These are phyloP conservation scores for Catharus bicknelli DNA, from an alignment of 2,113 vertebrate species.

Conservation along the genomic window DNA sequence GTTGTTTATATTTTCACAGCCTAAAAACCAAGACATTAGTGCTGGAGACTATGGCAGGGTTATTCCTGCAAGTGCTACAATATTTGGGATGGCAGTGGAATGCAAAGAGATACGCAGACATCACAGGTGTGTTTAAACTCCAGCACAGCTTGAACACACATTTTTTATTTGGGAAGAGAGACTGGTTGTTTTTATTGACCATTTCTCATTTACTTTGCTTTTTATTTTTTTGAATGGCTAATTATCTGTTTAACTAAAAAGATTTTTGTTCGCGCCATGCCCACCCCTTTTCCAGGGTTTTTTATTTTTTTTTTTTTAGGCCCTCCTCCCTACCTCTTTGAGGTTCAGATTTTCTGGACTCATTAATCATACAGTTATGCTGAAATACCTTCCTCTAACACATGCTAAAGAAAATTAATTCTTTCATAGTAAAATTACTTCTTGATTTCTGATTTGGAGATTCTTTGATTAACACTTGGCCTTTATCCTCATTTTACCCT, in stretches of 20 bases:
- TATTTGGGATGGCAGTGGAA: constrained; percentile 92
- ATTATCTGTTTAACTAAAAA: neutral
- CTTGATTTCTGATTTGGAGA: neutral
- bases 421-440: neutral
- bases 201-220: neutral
- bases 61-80: constrained; percentile 89
- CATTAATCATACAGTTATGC: neutral
- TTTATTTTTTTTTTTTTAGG: too few species aligned
- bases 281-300: too few species aligned
- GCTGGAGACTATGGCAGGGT: constrained; percentile 84
- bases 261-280: neutral
- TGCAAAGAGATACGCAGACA: constrained; percentile 91
- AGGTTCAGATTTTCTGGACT: neutral
- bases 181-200: neutral
- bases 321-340: neutral
- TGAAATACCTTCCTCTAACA: neutral
- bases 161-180: neutral
- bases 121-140: constrained; percentile 81
- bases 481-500: neutral
- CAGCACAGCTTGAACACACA: neutral
- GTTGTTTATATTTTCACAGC: constrained; percentile 59
- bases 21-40: constrained; percentile 51
- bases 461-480: neutral
- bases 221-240: neutral
- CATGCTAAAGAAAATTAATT: neutral